Base-by-base conservation (phyloP, 1,140 invertebrate genomes). In the Dolichoris vasculosae region DNA sequence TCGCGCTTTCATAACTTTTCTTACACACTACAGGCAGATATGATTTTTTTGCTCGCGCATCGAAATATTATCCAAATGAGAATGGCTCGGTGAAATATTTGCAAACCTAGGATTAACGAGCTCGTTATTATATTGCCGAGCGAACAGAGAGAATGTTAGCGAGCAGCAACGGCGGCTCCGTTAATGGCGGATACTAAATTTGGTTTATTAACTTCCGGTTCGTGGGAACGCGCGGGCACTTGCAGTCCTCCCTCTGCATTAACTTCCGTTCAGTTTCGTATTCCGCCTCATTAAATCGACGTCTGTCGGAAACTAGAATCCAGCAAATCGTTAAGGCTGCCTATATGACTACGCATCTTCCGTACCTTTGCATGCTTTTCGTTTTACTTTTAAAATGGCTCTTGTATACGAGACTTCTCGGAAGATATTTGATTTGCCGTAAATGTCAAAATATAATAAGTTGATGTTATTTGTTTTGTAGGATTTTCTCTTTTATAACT, bases 171-270 rank as follows among this genome's bases (percentile, higher is more conserved):
- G 32, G n/a, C 32, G 67, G 67, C 67, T 38, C 67, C 64, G 80
- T 71, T 51, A 82, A 71, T 40, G 64, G 80, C 76, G 40, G 59
- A 75, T 40, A 67, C 40, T 78, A 78, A 84, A 84, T 84, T 84
- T 67, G 73, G 40, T 77, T 84, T 77, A 78, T 84, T 84, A 84
- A 84, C 82, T 84, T 84, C 82, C 82, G 64, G 59, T 46, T 48
- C 26, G 26, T 30, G n/a, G 59, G 6, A 0, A 40, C 46, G 46
- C 43, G n/a, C 73, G 23, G 8, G 55, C 35, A 20, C 77, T 63
- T 20, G 32, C 32, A n/a, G 46, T 23, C n/a, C n/a, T 38, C 43
- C 13, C 43, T 23, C 30, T 30, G 76, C 51, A 79, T 79, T 79
- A 79, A 79, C 76, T 82, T 82, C 80, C 80, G 80, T 82, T 82